Base-by-base conservation (phyloP, 2,888 invertebrate genomes). In the Cylloceria caligata region DNA sequence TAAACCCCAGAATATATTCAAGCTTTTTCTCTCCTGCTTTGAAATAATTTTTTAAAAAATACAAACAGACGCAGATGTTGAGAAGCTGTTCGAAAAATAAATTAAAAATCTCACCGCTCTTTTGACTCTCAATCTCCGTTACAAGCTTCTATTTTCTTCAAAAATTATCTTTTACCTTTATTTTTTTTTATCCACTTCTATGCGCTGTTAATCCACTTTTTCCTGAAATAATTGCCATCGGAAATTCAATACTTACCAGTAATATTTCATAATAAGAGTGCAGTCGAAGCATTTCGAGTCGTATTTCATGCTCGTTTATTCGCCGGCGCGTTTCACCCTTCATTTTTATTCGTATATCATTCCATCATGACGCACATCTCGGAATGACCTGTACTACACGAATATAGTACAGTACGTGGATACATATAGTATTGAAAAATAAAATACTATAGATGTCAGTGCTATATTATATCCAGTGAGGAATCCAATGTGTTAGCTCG, bases 401-500 rank as follows among this genome's bases (percentile, higher is more conserved):
- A 81, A 78, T 78, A 81, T 74, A 55, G 72, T 81, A 55, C 62
- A 72, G 60, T 67, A 60, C 60, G 60, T 57, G n/a, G 13, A n/a
- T n/a, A 2, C 57, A n/a, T 60, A 49, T 57, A 52, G 24, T 52
- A 71, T 82, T 52, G 5, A 30, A 65, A 45, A 27, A 65, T 24
- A 39, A 3, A 45, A 36, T 60, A 74, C 78, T 60, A 75, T 45
- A 36, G 60, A 57, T 71, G 71, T 81, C 67, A 55, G 60, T 42
- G 49, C 69, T 71, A 57, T 76, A 67, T 69, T 65, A 73, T 77
- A 78, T 78, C 75, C 69, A 74, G 71, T 69, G 75, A 69, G 72
- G 36, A 80, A 76, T 69, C 75, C 72, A 78, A 60, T 81, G 76
- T 87, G 86, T 89, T 91, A 91, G 91, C 87, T 89, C 88, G 88